These are phyloP conservation scores for Cerastis leucographa DNA, from an alignment of 2,888 invertebrate genomes.

Conservation along the genomic window DNA sequence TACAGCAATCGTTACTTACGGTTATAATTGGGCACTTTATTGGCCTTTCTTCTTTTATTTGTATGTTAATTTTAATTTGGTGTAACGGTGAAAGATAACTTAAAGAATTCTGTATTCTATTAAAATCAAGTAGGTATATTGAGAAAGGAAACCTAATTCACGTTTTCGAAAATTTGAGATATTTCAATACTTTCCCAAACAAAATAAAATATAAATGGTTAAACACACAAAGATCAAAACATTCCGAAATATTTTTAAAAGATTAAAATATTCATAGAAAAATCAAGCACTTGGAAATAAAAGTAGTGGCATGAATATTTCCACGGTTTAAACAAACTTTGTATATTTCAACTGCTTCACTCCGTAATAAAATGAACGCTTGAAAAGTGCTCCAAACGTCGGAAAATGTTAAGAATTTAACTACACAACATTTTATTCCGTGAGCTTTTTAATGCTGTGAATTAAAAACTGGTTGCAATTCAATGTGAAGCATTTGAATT, in stretches of 20 bases:
- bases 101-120: neutral
- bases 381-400: conserved; percentile 18
- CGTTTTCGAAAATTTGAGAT: neutral
- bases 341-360: conserved; percentile 21
- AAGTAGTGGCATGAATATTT: conserved; percentile 2
- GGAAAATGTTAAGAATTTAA: conserved; percentile 31
- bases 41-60: conserved; percentile 41
- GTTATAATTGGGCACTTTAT: conserved; percentile 53
- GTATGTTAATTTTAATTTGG: conserved; percentile 7
- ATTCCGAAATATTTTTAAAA: neutral
- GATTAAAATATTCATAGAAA: no score
- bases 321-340: conserved; percentile 6
- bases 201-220: neutral
- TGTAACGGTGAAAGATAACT: neutral
- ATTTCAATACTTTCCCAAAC: neutral
- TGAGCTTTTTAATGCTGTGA: conserved; percentile 20
- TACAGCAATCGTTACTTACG: conserved; percentile 46
- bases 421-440: conserved; percentile 11
- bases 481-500: conserved; percentile 19
- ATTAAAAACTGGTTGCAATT: conserved; percentile 42
- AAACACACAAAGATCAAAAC: neutral
- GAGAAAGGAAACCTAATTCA: neutral
- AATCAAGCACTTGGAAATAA: neutral
- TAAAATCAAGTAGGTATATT: neutral
- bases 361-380: conserved; percentile 16